These are phyloP conservation scores for Zele albiditarsus DNA, from an alignment of 2,888 invertebrate species.

Conservation along the genomic window DNA sequence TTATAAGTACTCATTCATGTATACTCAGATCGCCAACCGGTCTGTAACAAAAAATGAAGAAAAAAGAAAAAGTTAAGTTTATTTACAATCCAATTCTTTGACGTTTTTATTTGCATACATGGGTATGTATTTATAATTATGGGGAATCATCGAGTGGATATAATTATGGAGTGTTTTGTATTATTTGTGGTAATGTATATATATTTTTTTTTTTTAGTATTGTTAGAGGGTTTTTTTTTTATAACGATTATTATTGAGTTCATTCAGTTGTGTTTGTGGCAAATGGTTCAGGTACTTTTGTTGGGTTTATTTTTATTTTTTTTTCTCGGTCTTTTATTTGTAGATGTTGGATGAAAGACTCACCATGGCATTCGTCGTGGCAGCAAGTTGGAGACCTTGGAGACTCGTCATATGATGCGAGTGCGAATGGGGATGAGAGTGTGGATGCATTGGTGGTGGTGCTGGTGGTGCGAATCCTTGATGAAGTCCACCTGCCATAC, in stretches of 20 bases:
- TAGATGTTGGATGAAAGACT: conserved; percentile 59
- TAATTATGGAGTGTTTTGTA: too few species aligned
- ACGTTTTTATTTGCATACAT: neutral
- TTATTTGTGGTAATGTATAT: too few species aligned
- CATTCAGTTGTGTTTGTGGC: too few species aligned
- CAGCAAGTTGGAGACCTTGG: conserved; percentile 75
- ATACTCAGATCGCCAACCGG: conserved; percentile 93
- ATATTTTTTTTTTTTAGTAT: too few species aligned
- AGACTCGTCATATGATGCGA: conserved; percentile 75
- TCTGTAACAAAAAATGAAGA: conserved; percentile 78
- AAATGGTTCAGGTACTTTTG: too few species aligned
- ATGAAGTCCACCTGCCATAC: conserved; percentile 70
- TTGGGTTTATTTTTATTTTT: too few species aligned
- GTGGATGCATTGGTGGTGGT: conserved; percentile 72
- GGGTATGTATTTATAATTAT: neutral
- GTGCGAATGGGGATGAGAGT: conserved; percentile 72
- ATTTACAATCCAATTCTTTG: conserved; percentile 14
- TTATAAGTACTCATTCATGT: conserved; percentile 84
- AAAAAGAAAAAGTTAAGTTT: neutral
- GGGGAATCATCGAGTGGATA: too few species aligned
- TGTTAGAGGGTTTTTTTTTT: too few species aligned
- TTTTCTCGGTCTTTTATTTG: too few species aligned
- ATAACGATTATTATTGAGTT: too few species aligned
- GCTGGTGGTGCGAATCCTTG: conserved; percentile 71
- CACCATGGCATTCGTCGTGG: conserved; percentile 79